Conservation (phyloP, 2,797 vertebrate species). For the Denticeps clupeoides region DNA sequence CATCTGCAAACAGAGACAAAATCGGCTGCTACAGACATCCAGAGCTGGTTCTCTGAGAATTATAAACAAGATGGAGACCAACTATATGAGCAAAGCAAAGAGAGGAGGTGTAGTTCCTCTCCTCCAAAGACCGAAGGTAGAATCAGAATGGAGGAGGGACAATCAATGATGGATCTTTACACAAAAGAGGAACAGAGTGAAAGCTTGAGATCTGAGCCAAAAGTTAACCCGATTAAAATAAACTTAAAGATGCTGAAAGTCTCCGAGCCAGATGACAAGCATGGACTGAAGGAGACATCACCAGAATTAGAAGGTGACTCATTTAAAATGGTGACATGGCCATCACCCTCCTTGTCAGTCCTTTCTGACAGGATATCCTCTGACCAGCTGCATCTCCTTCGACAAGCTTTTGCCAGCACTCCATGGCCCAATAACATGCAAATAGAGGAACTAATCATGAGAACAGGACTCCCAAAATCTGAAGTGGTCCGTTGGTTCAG, state of each 20-base stretch:
- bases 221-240: slow-evolving; percentile 84
- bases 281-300: slow-evolving; percentile 33
- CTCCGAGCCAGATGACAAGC: slow-evolving; percentile 64
- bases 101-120: no score
- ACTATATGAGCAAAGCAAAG: neutral
- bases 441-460: slow-evolving; percentile 72
- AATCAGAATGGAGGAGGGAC: slow-evolving; percentile 52
- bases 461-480: slow-evolving; percentile 76
- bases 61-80: slow-evolving; percentile 47
- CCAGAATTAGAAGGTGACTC: slow-evolving; percentile 40
- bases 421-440: slow-evolving; percentile 83
- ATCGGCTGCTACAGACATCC: slow-evolving; percentile 66
- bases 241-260: slow-evolving; percentile 83
- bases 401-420: slow-evolving; percentile 78
- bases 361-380: slow-evolving; percentile 72
- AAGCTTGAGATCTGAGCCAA: slow-evolving; percentile 50
- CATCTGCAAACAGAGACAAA: slow-evolving; percentile 61
- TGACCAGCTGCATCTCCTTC: slow-evolving; percentile 79
- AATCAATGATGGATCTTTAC: no score
- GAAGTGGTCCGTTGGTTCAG: slow-evolving; percentile 94
- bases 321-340: slow-evolving; percentile 27
- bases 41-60: slow-evolving; percentile 65
- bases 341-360: slow-evolving; percentile 39
- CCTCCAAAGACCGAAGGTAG: no score
- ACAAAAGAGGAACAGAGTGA: no score